Percentiles rank a stretch among this genome's conserved stretches.
phyloP scores from a whole-genome alignment of 1,140 invertebrate genomes.

The Anoplophora glabripennis region DNA sequence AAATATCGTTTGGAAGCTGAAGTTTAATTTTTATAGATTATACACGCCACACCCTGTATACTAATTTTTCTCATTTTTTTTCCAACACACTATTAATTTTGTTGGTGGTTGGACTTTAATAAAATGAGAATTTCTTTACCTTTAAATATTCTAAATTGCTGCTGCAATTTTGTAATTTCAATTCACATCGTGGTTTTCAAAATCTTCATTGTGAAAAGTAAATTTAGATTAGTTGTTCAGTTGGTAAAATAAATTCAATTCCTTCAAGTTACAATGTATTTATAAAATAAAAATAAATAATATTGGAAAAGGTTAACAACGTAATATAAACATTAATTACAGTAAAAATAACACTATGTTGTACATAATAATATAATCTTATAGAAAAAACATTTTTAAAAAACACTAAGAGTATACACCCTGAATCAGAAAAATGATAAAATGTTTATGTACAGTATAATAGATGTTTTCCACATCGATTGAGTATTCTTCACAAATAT shows the following conservation, averaged over 20 bases:
- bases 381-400: background rate
- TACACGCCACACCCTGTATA: no score
- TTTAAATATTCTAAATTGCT: no score
- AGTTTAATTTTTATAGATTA: no score
- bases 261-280: slow-evolving; percentile 16
- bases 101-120: no score
- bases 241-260: background rate
- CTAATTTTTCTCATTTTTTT: no score
- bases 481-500: background rate
- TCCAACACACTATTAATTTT: no score
- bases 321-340: slow-evolving; percentile 6
- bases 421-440: slow-evolving; percentile 14
- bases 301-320: slow-evolving; percentile 24
- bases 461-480: slow-evolving; percentile 7
- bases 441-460: background rate
- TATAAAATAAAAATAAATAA: slow-evolving; percentile 29
- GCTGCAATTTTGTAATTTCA: no score
- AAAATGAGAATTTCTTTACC: no score
- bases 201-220: no score
- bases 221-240: no score
- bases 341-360: background rate
- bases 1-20: no score
- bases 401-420: slow-evolving; percentile 17
- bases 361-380: background rate
- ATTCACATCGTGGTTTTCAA: no score